Evolutionary conservation across 1,140 invertebrate genomes (phyloP), one percentile per base, ranked within the genome.

Genomic region (Heliconius melpomene): DNA sequence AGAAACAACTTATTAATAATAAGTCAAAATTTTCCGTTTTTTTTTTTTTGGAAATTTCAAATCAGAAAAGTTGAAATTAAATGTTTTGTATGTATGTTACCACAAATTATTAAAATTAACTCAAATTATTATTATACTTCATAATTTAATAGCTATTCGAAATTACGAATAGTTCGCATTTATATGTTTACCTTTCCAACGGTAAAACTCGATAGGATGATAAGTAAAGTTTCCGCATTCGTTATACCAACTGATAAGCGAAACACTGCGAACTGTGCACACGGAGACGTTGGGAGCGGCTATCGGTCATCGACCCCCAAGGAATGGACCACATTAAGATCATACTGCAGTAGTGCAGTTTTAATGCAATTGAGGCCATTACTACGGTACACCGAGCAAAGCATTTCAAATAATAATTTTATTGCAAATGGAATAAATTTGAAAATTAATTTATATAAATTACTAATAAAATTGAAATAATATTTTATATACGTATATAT

Each of bases 271-370:
- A 66, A 66, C 60, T 66, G 60, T 66, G 60, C 60, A 66, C 60
- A 66, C 60, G 11, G 60, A 66, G 60, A 66, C 23, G 60, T 7
- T n/a, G 60, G 60, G 60, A 26, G 60, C 7, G 60, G 60, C 60
- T 66, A 66, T 66, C 60, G 60, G 60, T 66, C 60, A 66, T 66
- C 60, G 13, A 66, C 60, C 60, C 60, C 26, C 3, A 26, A 16
- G 60, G 60, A 66, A 66, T 66, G 60, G 60, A 66, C 60, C 57
- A 66, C 23, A 66, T 66, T 66, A 66, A 66, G 60, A 66, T 66
- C 60, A 66, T 66, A 66, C 60, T 66, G 60, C 60, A 66, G 60
- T 66, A 29, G 20, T 23, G 54, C 26, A 29, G 11, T 66, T 66
- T 23, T 66, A 66, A 66, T 66, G 60, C n/a, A 66, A 29, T 66